Percentiles rank a stretch among this genome's conserved stretches.
These are phyloP conservation scores for Phorcus lineatus DNA, from an alignment of 2,888 invertebrate genomes.

Conservation along the genomic window DNA sequence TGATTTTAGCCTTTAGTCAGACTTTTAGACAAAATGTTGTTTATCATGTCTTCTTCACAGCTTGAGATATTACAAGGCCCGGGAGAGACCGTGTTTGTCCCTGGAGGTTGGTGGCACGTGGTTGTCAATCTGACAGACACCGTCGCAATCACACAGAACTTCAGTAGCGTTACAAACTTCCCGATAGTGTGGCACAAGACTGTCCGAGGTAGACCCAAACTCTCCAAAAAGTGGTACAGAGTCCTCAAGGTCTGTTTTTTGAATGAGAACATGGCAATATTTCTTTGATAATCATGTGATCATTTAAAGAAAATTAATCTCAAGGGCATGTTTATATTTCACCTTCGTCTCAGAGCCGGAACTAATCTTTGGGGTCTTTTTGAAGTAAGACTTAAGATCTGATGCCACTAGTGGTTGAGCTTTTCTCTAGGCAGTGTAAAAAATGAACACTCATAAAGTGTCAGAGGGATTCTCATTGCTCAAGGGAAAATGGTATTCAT, in stretches of 20 bases:
- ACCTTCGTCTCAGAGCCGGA: neutral
- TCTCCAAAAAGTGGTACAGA: conserved; percentile 92
- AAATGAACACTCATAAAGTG: too few relatives aligned
- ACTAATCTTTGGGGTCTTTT: neutral
- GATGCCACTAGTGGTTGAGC: too few relatives aligned
- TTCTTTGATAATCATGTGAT: too few relatives aligned
- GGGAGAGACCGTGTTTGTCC: conserved; percentile 98
- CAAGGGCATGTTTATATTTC: too few relatives aligned
- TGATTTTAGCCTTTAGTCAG: too few relatives aligned
- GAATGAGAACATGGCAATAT: neutral
- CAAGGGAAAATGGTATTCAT: too few relatives aligned
- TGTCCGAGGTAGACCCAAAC: conserved; percentile 91
- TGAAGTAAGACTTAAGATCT: neutral
- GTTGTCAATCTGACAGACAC: conserved; percentile 97
- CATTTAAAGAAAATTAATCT: too few relatives aligned
- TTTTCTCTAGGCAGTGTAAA: too few relatives aligned
- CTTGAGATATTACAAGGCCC: conserved; percentile 95
- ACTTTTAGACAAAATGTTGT: too few relatives aligned
- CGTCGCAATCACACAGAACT: conserved; percentile 98
- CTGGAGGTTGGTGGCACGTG: conserved; percentile 99
- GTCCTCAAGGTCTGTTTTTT: conserved; percentile 76
- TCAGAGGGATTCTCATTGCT: too few relatives aligned
- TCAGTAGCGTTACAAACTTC: conserved; percentile 91
- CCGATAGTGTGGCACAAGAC: conserved; percentile 99
- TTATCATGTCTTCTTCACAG: conserved; percentile 75